A percentile compares a stretch with the other conserved stretches of the same genome.
Evolutionary conservation across 2,113 vertebrate genomes (phyloP).

Genomic region (Burhinus bistriatus): DNA sequence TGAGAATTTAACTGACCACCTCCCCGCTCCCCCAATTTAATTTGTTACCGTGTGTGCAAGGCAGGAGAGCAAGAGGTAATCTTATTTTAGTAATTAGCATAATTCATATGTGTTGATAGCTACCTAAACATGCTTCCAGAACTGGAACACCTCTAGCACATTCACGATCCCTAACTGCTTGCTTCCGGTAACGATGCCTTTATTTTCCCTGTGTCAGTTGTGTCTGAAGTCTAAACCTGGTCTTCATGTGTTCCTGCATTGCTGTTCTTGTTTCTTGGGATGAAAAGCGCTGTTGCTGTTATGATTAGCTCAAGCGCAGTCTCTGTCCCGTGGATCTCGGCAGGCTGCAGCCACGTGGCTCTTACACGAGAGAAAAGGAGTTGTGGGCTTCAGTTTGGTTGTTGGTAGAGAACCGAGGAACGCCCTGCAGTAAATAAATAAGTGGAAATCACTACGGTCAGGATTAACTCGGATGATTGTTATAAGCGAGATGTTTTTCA

Average conservation of each 20-base stretch:
- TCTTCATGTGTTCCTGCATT: accelerated
- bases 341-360: not conserved
- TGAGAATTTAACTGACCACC: not conserved
- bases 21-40: not conserved
- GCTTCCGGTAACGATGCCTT: not conserved
- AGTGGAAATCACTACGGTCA: not conserved
- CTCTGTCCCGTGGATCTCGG: too few species aligned
- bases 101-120: not conserved
- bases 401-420: not conserved
- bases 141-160: not conserved
- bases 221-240: not conserved
- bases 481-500: not conserved
- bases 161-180: accelerated
- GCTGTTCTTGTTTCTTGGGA: not conserved
- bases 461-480: accelerated
- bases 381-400: not conserved
- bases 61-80: not conserved
- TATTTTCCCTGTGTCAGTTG: not conserved
- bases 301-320: accelerated
- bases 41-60: not conserved
- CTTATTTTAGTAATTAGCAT: not conserved
- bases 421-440: too few species aligned
- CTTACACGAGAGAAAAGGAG: not conserved
- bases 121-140: not conserved
- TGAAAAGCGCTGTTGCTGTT: not conserved